These are phyloP conservation scores for Flexamia atlantica DNA, from an alignment of 2,888 invertebrate genomes.

Conservation along the genomic window DNA sequence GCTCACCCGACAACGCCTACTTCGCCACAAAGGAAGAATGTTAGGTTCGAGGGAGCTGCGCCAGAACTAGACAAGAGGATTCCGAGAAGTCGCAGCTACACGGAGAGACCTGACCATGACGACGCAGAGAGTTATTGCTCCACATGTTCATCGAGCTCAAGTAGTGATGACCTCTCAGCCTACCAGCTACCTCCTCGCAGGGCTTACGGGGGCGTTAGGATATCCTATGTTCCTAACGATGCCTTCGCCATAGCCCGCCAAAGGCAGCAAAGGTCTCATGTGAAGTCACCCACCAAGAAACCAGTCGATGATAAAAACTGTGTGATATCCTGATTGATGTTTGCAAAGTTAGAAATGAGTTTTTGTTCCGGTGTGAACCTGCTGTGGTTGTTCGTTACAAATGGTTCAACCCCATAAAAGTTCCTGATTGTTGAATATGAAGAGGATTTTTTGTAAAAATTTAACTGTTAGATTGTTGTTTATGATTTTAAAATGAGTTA, in stretches of 20 bases:
- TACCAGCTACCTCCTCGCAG: constrained; percentile 90
- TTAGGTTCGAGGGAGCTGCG: constrained; percentile 74
- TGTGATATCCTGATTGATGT: constrained; percentile 67
- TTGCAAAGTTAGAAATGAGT: not conserved
- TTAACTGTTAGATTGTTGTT: constrained; percentile 47
- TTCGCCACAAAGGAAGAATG: constrained; percentile 72
- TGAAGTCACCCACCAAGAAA: constrained; percentile 66
- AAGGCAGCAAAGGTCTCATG: constrained; percentile 62
- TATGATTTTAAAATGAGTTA: constrained; percentile 2
- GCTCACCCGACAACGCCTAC: constrained; percentile 73
- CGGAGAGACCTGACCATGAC: constrained; percentile 78
- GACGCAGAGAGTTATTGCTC: constrained; percentile 91
- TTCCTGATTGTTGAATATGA: constrained; percentile 46
- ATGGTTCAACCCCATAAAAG: constrained; percentile 6
- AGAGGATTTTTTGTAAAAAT: not conserved
- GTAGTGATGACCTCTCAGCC: constrained; percentile 90
- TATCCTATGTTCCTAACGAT: constrained; percentile 96
- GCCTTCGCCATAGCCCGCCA: constrained; percentile 88
- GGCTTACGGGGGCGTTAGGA: constrained; percentile 92
- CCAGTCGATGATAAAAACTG: constrained; percentile 69
- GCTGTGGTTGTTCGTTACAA: not conserved
- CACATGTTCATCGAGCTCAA: constrained; percentile 86
- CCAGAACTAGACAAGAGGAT: constrained; percentile 72
- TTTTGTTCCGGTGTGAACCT: not conserved
- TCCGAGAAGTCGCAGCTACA: constrained; percentile 71